A percentile compares a stretch with the other conserved stretches of the same genome.
phyloP scores from a whole-genome alignment of 2,113 vertebrate species.

The Asarcornis scutulata region DNA sequence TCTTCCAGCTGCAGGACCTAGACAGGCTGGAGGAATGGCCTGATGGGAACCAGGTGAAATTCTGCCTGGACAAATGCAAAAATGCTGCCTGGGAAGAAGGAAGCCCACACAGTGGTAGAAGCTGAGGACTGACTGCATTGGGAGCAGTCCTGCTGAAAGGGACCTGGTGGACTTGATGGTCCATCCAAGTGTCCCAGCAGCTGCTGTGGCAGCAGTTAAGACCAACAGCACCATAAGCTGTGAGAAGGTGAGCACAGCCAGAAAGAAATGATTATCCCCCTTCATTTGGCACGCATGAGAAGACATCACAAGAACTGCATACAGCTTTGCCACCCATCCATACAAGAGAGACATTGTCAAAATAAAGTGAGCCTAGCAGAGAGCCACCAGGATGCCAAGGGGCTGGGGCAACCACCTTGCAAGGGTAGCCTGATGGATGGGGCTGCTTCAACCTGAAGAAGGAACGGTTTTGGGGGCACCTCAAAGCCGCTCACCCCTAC shows the following conservation, averaged over 20 bases:
- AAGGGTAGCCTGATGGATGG: neutral
- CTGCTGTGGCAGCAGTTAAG: neutral
- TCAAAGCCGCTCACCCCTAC: neutral
- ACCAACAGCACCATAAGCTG: neutral
- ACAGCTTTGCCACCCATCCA: neutral
- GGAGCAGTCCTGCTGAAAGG: neutral
- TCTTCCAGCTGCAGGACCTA: neutral
- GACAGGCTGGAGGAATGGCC: fast-evolving
- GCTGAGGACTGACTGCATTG: neutral
- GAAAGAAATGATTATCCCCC: neutral
- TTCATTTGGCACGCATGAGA: neutral
- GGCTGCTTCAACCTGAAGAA: neutral
- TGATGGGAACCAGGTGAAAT: neutral
- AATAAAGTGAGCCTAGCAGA: neutral
- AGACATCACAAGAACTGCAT: neutral
- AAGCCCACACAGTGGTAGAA: neutral
- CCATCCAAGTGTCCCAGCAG: neutral
- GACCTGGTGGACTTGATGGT: neutral
- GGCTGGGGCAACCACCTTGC: neutral
- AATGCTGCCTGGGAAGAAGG: neutral
- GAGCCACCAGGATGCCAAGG: neutral
- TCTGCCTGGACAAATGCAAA: neutral
- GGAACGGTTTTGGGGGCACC: neutral
- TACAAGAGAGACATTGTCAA: neutral
- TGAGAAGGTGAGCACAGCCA: neutral